These are phyloP conservation scores for Stichodactyla helianthus DNA, from an alignment of 64 coral and sea anemone genomes.

Conservation along the genomic window DNA sequence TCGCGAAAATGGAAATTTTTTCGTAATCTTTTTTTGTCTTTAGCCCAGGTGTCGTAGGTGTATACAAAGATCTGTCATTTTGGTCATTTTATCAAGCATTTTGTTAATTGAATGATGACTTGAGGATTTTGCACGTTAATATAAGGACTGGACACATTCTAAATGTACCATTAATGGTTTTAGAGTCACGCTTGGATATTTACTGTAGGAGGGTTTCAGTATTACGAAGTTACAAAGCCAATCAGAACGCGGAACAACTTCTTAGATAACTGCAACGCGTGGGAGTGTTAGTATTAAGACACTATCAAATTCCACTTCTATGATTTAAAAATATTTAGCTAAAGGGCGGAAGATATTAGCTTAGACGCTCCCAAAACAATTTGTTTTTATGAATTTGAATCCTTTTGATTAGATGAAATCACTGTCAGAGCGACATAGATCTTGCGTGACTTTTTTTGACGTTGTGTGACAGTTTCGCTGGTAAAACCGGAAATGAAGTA, in stretches of 20 bases:
- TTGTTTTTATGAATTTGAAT: background rate
- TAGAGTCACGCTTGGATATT: background rate
- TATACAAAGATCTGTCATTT: background rate
- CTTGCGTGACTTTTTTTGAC: background rate
- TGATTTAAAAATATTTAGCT: constrained; percentile 3
- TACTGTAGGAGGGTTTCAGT: background rate
- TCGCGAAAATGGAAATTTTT: background rate
- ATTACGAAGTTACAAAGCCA: background rate
- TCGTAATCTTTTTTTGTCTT: background rate
- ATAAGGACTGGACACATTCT: background rate
- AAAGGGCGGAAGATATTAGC: background rate
- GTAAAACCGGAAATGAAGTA: background rate
- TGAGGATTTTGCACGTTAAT: background rate
- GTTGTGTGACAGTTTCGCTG: background rate
- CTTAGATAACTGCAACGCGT: background rate
- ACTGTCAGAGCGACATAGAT: background rate
- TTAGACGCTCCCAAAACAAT: background rate
- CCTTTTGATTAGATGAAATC: no score
- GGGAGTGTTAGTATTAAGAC: background rate
- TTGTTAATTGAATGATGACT: background rate
- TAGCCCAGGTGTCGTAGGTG: background rate
- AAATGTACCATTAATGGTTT: background rate
- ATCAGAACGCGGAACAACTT: background rate
- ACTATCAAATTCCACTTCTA: background rate
- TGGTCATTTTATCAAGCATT: background rate